A percentile compares a stretch with the other conserved stretches of the same genome.
Conservation (phyloP, 2,113 vertebrate species). For the Campylomormyrus numenius region DNA sequence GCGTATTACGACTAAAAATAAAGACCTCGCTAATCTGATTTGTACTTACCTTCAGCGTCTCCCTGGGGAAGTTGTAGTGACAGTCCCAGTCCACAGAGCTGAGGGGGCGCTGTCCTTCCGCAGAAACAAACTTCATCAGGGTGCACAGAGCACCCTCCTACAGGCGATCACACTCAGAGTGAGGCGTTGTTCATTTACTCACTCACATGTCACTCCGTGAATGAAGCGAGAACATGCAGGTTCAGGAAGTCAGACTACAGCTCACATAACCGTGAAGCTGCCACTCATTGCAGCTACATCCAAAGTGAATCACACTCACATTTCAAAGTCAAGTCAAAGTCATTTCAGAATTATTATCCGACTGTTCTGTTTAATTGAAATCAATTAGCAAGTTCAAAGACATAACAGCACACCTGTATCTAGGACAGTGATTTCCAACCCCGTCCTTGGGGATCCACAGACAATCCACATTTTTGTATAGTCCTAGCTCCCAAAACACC, state of each 20-base stretch:
- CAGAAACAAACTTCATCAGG: constrained; percentile 77
- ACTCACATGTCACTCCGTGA: not conserved
- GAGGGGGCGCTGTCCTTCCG: constrained; percentile 70
- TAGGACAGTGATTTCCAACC: not conserved
- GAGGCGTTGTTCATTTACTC: not conserved
- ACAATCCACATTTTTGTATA: not conserved
- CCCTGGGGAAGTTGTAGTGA: constrained; percentile 70
- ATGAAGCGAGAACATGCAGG: not conserved
- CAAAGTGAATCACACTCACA: not conserved
- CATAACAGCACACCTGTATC: not conserved
- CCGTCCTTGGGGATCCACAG: not conserved
- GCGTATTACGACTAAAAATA: not conserved
- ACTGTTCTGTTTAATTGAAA: not conserved
- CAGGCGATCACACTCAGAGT: not conserved
- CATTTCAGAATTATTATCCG: not conserved
- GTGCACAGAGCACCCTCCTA: constrained; percentile 74
- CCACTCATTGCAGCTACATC: not conserved
- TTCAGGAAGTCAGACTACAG: not conserved
- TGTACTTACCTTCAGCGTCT: constrained; percentile 67
- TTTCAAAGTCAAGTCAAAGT: not conserved
- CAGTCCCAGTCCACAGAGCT: constrained; percentile 73
- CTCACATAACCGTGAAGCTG: not conserved
- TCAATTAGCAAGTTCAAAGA: not conserved
- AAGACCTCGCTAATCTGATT: not conserved
- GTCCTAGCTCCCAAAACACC: not conserved